Conservation (phyloP, 2,888 invertebrate genomes). For the Eilema caniola region DNA sequence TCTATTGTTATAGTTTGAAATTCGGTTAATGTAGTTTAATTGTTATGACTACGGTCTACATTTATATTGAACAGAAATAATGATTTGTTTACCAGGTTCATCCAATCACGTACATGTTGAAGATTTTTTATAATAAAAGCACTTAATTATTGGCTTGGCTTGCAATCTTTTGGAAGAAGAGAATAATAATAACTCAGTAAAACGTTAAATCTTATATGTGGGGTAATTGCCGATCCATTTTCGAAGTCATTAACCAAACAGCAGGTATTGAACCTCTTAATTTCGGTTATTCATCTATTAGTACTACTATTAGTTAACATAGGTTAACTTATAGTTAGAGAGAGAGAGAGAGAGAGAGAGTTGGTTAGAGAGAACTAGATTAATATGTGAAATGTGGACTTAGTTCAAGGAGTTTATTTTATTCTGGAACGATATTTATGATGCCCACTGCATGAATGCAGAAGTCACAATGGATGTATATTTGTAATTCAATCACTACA, state of each 20-base stretch:
- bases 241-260: background rate
- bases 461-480: no score
- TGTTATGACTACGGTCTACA: conserved; percentile 20
- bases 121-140: conserved; percentile 4
- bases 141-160: background rate
- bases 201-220: background rate
- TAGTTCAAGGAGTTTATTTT: no score
- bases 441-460: no score
- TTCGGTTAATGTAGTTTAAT: conserved; percentile 28
- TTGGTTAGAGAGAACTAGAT: no score
- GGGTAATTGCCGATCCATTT: conserved; percentile 2
- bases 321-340: no score
- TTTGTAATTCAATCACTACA: no score
- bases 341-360: no score
- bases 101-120: conserved; percentile 9
- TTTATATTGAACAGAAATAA: conserved; percentile 10
- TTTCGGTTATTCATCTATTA: background rate
- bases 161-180: background rate
- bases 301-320: no score
- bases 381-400: no score
- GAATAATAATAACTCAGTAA: background rate
- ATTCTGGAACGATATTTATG: no score
- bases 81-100: conserved; percentile 8
- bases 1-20: conserved; percentile 13
- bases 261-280: background rate